Percentiles rank a stretch among this genome's conserved stretches.
phyloP scores from a whole-genome alignment of 2,797 vertebrate species.

The Enteromius anoplus region DNA sequence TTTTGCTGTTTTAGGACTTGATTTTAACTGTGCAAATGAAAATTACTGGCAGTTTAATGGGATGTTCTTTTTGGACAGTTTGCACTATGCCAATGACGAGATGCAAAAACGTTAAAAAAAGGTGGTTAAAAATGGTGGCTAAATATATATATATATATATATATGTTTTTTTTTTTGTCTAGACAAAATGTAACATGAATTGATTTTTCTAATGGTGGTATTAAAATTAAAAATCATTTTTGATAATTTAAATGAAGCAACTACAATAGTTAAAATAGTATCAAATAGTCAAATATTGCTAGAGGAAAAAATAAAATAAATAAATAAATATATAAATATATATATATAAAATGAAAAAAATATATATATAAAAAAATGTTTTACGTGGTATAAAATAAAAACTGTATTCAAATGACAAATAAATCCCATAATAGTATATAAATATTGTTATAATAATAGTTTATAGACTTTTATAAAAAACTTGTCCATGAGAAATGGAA shows the following conservation, averaged over 20 bases:
- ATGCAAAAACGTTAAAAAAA: not conserved
- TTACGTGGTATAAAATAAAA: not conserved
- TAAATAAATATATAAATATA: too few species aligned
- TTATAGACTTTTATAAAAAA: not conserved
- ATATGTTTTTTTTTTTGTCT: not conserved
- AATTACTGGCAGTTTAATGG: not conserved
- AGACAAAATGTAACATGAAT: not conserved
- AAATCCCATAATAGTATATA: not conserved
- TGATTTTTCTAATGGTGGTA: not conserved
- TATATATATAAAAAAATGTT: not conserved
- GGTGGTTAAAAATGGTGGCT: not conserved
- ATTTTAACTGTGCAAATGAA: not conserved
- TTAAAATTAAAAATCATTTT: not conserved
- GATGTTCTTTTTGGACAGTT: not conserved
- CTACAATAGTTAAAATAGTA: not conserved
- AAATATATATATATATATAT: not conserved
- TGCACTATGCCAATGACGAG: not conserved
- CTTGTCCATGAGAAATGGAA: not conserved
- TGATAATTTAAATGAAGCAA: not conserved
- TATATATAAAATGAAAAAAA: not conserved
- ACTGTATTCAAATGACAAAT: not conserved
- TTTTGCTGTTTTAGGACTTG: not conserved
- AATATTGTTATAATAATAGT: not conserved
- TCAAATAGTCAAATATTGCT: not conserved
- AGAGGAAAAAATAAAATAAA: not conserved